Base-by-base conservation (phyloP, 2,888 invertebrate species). In the Pristionchus mayeri region DNA sequence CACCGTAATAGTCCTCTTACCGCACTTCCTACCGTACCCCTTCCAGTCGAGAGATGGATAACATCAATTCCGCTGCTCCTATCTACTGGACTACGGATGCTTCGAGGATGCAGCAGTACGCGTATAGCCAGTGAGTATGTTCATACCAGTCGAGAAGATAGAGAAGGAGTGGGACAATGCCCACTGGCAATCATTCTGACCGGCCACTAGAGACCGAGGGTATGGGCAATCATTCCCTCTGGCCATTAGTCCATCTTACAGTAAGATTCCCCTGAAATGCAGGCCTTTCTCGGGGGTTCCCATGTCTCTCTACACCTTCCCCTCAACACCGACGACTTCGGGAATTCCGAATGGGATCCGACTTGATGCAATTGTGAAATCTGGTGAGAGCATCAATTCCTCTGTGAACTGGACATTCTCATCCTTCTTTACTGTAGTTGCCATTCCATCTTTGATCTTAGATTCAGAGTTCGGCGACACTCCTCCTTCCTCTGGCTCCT, bases 361-460 rank as follows among this genome's bases (percentile, higher is more conserved):
- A n/a, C n/a, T n/a, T 7, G 79, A 79, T n/a, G 54, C 79, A 37
- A 79, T 54, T 37, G 79, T 79, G 52, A 79, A 79, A 18, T 79
- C 79, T 52, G 79, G 79, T 79, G 34, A 50, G 79, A 1, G 13
- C n/a, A n/a, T n/a, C n/a, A n/a, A n/a, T n/a, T n/a, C n/a, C n/a
- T n/a, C n/a, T n/a, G n/a, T n/a, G n/a, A n/a, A n/a, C n/a, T n/a
- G n/a, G n/a, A n/a, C n/a, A n/a, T n/a, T n/a, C n/a, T n/a, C n/a
- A n/a, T n/a, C n/a, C n/a, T n/a, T n/a, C n/a, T n/a, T n/a, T n/a
- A n/a, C n/a, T n/a, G n/a, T n/a, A n/a, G n/a, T n/a, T n/a, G n/a
- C n/a, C n/a, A n/a, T n/a, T n/a, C 37, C 40, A 71, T 71, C 40
- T 71, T 71, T 71, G 71, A 71, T 71, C 44, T 71, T 13, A 71